Evolutionary conservation across 2,888 invertebrate genomes (phyloP), one percentile per base, ranked within the genome.

Genomic region (Platerodrilus igneus): DNA sequence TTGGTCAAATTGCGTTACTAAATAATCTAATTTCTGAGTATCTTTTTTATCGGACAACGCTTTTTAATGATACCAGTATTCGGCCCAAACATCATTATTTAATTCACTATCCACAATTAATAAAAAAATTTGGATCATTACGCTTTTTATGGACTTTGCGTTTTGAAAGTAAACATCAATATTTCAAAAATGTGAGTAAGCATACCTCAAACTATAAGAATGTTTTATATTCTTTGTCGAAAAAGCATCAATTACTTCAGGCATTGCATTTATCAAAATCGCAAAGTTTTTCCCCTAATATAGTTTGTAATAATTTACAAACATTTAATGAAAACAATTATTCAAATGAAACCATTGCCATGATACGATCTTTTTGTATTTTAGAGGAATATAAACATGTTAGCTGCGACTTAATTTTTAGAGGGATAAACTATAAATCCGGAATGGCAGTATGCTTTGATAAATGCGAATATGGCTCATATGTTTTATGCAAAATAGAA

Each of bases 51-150:
- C 37, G 22, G 23, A 32, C 32, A 37, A 38, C 20, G 17, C 6
- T 47, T 38, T 45, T 41, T 46, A 37, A 32, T 13, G 17, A 48
- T 35, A 27, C 19, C 17, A 30, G 9, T 2, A 14, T 51, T 26
- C 45, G 43, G 35, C 47, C 50, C 2, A 57, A 55, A 37, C 51
- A 48, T 37, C 55, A 57, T 30, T 51, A 42, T 42, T 19, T 54
- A 6, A 16, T 18, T 4, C 58, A 58, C 38, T 57, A 55, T 36
- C 42, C 45, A 4, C 3, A 35, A 6, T 41, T 53, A 19, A 51
- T 53, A 33, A 27, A 33, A 27, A 21, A 41, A 15, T 44, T 48
- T 39, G 55, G 53, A 11, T 52, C 52, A 1, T 35, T 51, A 22
- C 31, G 29, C 14, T 18, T 38, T 25, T 28, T 42, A 9, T 53